These are phyloP conservation scores for Catocala nupta DNA, from an alignment of 2,888 invertebrate genomes.

Conservation along the genomic window DNA sequence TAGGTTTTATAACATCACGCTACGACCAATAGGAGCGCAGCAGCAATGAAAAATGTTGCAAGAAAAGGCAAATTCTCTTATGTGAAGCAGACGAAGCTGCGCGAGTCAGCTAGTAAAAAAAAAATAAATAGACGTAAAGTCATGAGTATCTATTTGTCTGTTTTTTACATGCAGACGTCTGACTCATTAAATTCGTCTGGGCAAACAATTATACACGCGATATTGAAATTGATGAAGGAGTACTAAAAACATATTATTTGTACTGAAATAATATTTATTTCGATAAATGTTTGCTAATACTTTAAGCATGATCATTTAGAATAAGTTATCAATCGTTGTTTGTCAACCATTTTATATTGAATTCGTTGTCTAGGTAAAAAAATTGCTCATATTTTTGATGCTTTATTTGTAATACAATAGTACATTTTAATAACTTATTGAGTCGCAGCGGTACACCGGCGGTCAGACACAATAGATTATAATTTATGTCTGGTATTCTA, in stretches of 20 bases:
- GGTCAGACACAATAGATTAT: no score
- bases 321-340: background rate
- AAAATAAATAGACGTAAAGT: background rate
- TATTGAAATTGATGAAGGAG: constrained; percentile 3
- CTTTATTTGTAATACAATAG: no score
- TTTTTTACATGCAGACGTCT: background rate
- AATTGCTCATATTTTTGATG: background rate
- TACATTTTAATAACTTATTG: no score
- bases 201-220: constrained; percentile 1
- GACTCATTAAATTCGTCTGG: constrained; percentile 1
- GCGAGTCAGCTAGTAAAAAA: no score
- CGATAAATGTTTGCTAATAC: background rate
- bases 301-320: background rate
- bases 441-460: no score
- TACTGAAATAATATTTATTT: constrained; percentile 1
- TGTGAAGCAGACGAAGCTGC: no score
- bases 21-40: no score
- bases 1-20: no score
- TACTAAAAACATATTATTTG: constrained; percentile 5
- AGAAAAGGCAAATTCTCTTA: no score
- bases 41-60: no score
- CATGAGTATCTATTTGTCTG: background rate
- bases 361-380: background rate
- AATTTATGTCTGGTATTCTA: no score
- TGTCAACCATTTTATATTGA: background rate